Evolutionary conservation across 2,797 vertebrate genomes (phyloP).

Genomic region (Muscicapa striata): DNA sequence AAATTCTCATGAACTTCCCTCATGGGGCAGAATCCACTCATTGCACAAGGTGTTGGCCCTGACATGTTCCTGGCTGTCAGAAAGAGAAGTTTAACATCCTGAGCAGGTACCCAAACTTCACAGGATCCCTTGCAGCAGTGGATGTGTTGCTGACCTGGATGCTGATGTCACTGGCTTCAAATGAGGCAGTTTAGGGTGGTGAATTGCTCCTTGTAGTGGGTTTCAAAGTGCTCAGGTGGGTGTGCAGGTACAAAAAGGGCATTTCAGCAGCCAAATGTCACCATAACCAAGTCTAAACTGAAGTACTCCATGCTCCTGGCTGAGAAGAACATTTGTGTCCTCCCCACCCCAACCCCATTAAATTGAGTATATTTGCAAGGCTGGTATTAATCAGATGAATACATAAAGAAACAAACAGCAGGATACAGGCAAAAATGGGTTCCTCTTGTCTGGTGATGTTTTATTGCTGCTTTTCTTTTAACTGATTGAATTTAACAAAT

Average conservation of each 20-base stretch:
- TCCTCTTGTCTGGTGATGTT: conserved; percentile 9
- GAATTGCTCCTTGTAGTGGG: neutral
- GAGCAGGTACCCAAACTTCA: accelerated
- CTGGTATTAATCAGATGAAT: neutral
- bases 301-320: neutral
- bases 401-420: conserved; percentile 36
- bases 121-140: neutral
- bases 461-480: conserved; percentile 39
- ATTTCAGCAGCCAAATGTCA: neutral
- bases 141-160: accelerated
- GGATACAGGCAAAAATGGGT: neutral
- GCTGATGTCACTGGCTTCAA: neutral
- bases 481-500: neutral
- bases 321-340: neutral
- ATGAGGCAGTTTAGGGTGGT: neutral
- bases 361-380: neutral
- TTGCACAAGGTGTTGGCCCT: neutral
- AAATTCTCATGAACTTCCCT: neutral
- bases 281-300: neutral
- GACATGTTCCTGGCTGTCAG: neutral
- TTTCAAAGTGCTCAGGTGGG: neutral
- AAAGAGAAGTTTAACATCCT: neutral
- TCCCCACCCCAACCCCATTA: neutral
- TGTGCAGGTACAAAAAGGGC: neutral
- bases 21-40: neutral